Conservation (phyloP, 2,797 vertebrate species). For the Dryobates pubescens region DNA sequence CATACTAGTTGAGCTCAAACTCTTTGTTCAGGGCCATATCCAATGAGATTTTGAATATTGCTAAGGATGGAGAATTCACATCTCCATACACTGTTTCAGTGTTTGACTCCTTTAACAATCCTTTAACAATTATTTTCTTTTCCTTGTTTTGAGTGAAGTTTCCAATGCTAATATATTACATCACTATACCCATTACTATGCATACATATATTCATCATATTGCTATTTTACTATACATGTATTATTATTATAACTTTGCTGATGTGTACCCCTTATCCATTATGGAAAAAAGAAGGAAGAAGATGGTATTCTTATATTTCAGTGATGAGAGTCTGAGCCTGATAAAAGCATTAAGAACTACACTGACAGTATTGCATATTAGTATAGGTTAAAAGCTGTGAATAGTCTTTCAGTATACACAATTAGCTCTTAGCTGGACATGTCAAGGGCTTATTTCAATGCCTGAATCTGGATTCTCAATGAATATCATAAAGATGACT, state of each 20-base stretch:
- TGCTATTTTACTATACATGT: neutral
- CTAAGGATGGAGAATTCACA: neutral
- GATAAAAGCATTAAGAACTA: neutral
- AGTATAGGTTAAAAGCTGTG: neutral
- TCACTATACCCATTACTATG: neutral
- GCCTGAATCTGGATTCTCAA: neutral
- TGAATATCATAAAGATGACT: neutral
- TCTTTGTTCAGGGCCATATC: neutral
- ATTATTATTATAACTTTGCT: neutral
- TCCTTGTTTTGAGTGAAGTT: neutral
- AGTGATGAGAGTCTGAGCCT: neutral
- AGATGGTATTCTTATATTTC: neutral
- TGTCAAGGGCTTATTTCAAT: neutral
- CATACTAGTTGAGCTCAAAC: neutral
- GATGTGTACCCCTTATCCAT: neutral
- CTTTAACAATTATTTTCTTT: neutral
- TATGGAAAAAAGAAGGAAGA: neutral
- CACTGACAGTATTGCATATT: neutral
- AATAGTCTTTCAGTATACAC: neutral
- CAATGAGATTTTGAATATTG: neutral
- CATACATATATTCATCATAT: neutral
- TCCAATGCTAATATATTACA: neutral
- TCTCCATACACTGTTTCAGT: neutral
- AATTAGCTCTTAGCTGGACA: neutral
- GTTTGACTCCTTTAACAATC: neutral